Evolutionary conservation across 92 coral and sea anemone genomes (phyloP), one percentile per base, ranked within the genome.

Genomic region (Epizoanthus ramosus): DNA sequence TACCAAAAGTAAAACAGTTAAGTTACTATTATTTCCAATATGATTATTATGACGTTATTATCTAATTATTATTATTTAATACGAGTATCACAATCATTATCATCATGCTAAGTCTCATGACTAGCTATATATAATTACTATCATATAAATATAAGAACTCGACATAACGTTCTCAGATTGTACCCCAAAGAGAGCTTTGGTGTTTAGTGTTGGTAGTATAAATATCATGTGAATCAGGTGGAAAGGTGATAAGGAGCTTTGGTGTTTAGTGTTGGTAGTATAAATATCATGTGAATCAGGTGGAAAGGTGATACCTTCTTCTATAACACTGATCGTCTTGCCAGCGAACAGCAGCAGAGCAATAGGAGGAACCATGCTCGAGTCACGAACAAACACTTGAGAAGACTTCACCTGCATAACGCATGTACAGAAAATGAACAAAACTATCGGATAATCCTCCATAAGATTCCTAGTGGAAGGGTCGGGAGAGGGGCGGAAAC

Each of bases 301-400:
- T 1, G 13, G 47, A 15, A 17, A 76, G 19, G 21, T 19, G 57
- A 57, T 63, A 83, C 89, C 79, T 68, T 80, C 85, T 24, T 84
- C 93, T 5, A 70, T 35, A 13, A 83, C 75, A 37, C 83, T 63
- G 57, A 92, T 69, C 56, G 80, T 83, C 70, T 95, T 90, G 41
- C 98, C 98, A 41, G 91, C 96, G 74, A 95, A 95, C 76, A 92
- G 85, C 41, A 95, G 88, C 87, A 95, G 81, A 24, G 98, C 93
- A 43, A 93, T 86, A 3, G 98, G 98, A 52, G 95, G 88, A 23
- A 95, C 93, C 81, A 93, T 89, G 59, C 98, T 93, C 22, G 92
- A 87, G 87, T 95, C 98, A 37, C 97, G 92, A 52, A 95, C 90
- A 75, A 91, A 95, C 50, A 95, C 92, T 85, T 95, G 94, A 1